Conservation (phyloP, 2,888 invertebrate genomes). For the Dorcus parallelipipedus region DNA sequence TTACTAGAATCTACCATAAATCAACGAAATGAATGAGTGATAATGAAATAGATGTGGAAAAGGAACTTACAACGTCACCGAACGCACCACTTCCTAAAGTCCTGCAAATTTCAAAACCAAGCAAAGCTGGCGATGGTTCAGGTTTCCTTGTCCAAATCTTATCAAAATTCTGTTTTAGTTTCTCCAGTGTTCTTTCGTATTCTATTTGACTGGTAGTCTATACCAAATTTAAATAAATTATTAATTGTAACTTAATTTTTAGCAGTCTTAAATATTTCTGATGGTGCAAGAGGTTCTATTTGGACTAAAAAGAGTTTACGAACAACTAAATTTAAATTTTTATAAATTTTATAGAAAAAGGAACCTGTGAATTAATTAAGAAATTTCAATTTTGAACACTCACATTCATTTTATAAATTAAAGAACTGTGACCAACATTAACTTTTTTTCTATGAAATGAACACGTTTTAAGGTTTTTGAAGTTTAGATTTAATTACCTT, state of each 20-base stretch:
- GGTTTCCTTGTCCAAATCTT: conserved; percentile 50
- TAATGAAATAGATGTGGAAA: neutral
- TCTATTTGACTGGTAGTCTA: conserved; percentile 17
- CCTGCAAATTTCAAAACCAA: conserved; percentile 68
- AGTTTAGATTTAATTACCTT: neutral
- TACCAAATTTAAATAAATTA: too few relatives aligned
- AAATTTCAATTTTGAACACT: too few relatives aligned
- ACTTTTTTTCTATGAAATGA: too few relatives aligned
- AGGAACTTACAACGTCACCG: conserved; percentile 68
- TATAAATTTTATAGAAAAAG: neutral
- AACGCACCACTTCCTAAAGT: conserved; percentile 91
- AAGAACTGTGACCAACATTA: too few relatives aligned
- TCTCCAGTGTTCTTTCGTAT: conserved; percentile 50
- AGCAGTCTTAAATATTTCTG: neutral
- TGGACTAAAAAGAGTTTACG: too few relatives aligned
- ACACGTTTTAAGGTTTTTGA: neutral
- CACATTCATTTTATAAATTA: too few relatives aligned
- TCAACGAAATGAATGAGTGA: neutral
- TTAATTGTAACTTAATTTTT: too few relatives aligned
- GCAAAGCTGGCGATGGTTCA: conserved; percentile 29
- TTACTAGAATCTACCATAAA: conserved; percentile 49
- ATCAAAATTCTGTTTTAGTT: conserved; percentile 56
- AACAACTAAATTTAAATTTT: neutral
- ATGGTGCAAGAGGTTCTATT: neutral
- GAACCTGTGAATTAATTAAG: too few relatives aligned